Base-by-base conservation (phyloP, 2,888 invertebrate species). In the Brachyptera risi region DNA sequence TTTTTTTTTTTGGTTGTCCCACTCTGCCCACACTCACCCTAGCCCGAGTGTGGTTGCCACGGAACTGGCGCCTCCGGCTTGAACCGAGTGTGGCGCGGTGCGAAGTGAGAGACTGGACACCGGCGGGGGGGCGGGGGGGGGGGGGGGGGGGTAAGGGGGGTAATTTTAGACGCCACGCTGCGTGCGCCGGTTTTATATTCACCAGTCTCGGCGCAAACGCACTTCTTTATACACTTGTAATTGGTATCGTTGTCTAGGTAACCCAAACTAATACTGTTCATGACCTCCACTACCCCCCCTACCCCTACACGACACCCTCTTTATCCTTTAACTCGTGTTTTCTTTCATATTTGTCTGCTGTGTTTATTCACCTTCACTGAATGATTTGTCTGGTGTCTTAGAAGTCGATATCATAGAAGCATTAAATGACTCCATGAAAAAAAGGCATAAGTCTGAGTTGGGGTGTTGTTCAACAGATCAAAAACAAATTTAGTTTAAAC, bases 181-280 rank as follows among this genome's bases (percentile, higher is more conserved):
- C 54, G 54, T 54, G 54, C 54, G 54, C 19, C 35, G 50, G 21
- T 37, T 23, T 54, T 47, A 21, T 21, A 47, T 21, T 44, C 11
- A 35, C 19, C 26, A 19, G 21, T 23, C 7, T 37, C 35, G n/a
- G 54, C 54, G 54, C 54, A 54, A 54, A 35, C 54, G 54, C 54
- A 54, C 35, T 19, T 31, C 19, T 5, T 31, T n/a, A n/a, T n/a
- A n/a, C n/a, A n/a, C 3, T n/a, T 37, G 51, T 51, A 27, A 51
- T 51, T 51, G 26, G 3, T n/a, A 31, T 27, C 4, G 54, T 54
- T 23, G 54, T 54, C 54, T 54, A 54, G 35, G 35, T 17, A 54
- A 35, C 54, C n/a, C n/a, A 17, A 13, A 35, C 54, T 5, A 40
- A 47, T 47, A 31, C 31, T 51, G 51, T 51, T 51, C n/a, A n/a